Percentiles rank a stretch among this genome's conserved stretches.
These are phyloP conservation scores for Brachionus rotundiformis DNA, from an alignment of 1,140 invertebrate genomes.

Conservation along the genomic window DNA sequence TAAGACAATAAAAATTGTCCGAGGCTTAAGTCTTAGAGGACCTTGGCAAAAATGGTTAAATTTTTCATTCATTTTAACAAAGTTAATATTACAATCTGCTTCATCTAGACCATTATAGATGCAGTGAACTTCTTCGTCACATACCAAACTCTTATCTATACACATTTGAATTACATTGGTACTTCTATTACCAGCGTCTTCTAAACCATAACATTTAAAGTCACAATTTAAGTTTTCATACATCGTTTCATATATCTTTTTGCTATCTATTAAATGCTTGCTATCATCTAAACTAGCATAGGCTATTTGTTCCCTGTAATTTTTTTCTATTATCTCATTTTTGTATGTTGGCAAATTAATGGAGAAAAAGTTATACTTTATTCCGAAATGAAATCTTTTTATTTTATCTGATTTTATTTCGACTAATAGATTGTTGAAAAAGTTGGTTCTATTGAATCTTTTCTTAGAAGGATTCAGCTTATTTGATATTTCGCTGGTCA, in stretches of 20 bases:
- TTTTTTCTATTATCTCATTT: slow-evolving; percentile 31
- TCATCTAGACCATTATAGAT: slow-evolving; percentile 24
- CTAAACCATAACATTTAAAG: slow-evolving; percentile 4
- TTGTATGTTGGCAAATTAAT: not conserved
- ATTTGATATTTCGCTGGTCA: not conserved
- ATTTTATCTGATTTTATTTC: slow-evolving; percentile 32
- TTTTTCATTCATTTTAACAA: not conserved
- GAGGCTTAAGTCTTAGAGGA: not conserved
- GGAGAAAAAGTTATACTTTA: slow-evolving; percentile 28
- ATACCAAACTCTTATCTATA: slow-evolving; percentile 32
- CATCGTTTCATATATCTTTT: not conserved
- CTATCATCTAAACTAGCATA: not conserved
- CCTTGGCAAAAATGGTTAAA: slow-evolving; percentile 30
- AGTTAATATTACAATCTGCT: slow-evolving; percentile 33
- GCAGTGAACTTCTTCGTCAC: slow-evolving; percentile 26
- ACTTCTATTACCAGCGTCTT: not conserved
- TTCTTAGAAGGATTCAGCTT: not conserved
- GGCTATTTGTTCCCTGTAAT: slow-evolving; percentile 14
- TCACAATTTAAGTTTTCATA: not conserved
- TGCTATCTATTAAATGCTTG: not conserved
- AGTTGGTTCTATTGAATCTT: not conserved
- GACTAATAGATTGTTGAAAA: slow-evolving; percentile 11
- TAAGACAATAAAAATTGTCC: slow-evolving; percentile 19
- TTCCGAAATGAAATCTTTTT: slow-evolving; percentile 18
- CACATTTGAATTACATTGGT: slow-evolving; percentile 15